Conservation (phyloP, 2,113 vertebrate genomes). For the Tupaia chinensis region DNA sequence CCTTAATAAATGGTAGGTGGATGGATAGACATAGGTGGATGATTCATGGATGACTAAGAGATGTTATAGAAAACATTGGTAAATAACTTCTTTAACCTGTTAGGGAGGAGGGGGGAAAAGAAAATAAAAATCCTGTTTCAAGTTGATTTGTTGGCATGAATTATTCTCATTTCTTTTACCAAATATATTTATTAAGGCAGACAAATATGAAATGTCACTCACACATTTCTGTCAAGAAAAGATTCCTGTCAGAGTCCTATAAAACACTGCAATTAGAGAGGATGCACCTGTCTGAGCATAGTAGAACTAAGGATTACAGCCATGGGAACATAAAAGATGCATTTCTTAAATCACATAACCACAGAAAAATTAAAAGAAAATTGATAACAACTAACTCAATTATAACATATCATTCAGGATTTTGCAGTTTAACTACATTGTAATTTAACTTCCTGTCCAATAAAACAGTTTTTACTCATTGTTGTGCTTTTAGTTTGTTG, state of each 20-base stretch:
- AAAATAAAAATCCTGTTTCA: constrained; percentile 8
- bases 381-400: not conserved
- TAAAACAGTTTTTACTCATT: not conserved
- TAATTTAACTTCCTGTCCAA: not conserved
- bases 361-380: constrained; percentile 24
- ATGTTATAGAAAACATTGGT: not conserved
- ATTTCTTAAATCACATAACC: constrained; percentile 10
- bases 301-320: not conserved
- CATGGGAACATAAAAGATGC: not conserved
- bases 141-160: constrained; percentile 40
- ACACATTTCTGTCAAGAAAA: constrained; percentile 11
- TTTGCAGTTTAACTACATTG: not conserved
- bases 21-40: not conserved
- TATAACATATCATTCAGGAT: not conserved
- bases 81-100: not conserved
- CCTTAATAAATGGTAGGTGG: not conserved
- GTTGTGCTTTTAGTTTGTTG: not conserved
- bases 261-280: constrained; percentile 38
- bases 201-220: constrained; percentile 10
- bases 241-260: not conserved
- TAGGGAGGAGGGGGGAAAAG: not conserved
- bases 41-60: not conserved
- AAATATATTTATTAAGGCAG: constrained; percentile 57
- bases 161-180: constrained; percentile 18
- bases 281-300: not conserved